Percentiles rank a stretch among this genome's conserved stretches.
phyloP scores from a whole-genome alignment of 2,797 vertebrate species.

The Chelidonichthys spinosus region DNA sequence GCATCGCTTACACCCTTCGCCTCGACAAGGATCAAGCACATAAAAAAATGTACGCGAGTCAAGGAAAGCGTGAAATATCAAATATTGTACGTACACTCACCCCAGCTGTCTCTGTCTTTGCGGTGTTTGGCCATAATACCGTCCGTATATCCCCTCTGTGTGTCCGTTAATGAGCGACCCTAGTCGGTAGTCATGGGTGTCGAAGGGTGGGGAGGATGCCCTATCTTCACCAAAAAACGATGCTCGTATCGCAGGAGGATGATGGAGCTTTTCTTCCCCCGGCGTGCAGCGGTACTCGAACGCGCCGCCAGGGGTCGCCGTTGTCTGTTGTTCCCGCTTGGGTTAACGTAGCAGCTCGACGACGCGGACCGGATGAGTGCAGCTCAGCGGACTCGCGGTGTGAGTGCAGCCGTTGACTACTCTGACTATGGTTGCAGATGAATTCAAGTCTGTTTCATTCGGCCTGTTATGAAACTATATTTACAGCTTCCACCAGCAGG shows the following conservation, averaged over 20 bases:
- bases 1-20: slow-evolving; percentile 56
- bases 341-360: background rate
- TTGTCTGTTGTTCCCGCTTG: slow-evolving; percentile 18
- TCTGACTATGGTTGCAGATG: background rate
- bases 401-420: background rate
- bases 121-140: slow-evolving; percentile 84
- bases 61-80: slow-evolving; percentile 37
- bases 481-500: slow-evolving; percentile 14
- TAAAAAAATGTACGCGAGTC: slow-evolving; percentile 36
- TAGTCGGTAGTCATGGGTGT: slow-evolving; percentile 78
- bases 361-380: background rate
- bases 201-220: slow-evolving; percentile 69
- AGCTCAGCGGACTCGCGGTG: background rate
- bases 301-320: slow-evolving; percentile 59
- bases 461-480: rapidly evolving
- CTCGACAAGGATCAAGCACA: slow-evolving; percentile 21
- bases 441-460: background rate
- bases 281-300: background rate
- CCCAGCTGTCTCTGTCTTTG: slow-evolving; percentile 90
- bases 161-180: slow-evolving; percentile 49
- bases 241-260: slow-evolving; percentile 75
- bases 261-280: slow-evolving; percentile 78
- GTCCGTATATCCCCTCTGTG: slow-evolving; percentile 54
- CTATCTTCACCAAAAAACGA: slow-evolving; percentile 63
- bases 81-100: slow-evolving; percentile 82